Evolutionary conservation across 2,797 vertebrate genomes (phyloP).

Genomic region (Arrhamphus sclerolepis): DNA sequence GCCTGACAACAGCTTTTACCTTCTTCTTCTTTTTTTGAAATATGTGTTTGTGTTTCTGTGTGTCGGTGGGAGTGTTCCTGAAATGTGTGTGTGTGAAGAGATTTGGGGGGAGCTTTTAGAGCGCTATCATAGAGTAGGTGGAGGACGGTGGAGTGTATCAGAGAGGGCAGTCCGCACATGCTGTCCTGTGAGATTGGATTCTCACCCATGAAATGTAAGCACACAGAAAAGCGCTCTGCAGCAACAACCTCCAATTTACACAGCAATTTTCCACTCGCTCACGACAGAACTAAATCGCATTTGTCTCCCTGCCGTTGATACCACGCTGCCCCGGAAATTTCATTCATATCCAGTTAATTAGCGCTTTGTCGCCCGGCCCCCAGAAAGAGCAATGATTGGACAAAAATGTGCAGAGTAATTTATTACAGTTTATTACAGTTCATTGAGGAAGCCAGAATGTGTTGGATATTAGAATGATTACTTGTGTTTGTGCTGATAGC

Average conservation of each 20-base stretch:
- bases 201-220: conserved; percentile 81
- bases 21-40: conserved; percentile 56
- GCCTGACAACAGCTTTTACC: conserved; percentile 55
- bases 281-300: conserved; percentile 69
- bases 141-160: conserved; percentile 70
- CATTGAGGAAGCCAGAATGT: conserved; percentile 61
- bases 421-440: conserved; percentile 76
- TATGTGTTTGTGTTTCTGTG: conserved; percentile 60
- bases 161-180: conserved; percentile 68
- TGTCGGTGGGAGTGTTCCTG: conserved; percentile 25
- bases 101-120: conserved; percentile 71
- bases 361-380: conserved; percentile 58
- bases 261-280: conserved; percentile 77
- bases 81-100: conserved; percentile 42
- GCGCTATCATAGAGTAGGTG: conserved; percentile 77
- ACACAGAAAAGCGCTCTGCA: conserved; percentile 67
- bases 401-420: conserved; percentile 67
- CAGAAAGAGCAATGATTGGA: conserved; percentile 71
- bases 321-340: conserved; percentile 57
- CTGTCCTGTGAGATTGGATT: conserved; percentile 78
- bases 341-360: conserved; percentile 78
- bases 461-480: conserved; percentile 72
- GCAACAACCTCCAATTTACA: conserved; percentile 80
- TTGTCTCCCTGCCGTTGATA: conserved; percentile 69
- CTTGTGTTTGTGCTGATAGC: conserved; percentile 56